Conservation (phyloP, 2,113 vertebrate species). For the Mystacornis crossleyi region DNA sequence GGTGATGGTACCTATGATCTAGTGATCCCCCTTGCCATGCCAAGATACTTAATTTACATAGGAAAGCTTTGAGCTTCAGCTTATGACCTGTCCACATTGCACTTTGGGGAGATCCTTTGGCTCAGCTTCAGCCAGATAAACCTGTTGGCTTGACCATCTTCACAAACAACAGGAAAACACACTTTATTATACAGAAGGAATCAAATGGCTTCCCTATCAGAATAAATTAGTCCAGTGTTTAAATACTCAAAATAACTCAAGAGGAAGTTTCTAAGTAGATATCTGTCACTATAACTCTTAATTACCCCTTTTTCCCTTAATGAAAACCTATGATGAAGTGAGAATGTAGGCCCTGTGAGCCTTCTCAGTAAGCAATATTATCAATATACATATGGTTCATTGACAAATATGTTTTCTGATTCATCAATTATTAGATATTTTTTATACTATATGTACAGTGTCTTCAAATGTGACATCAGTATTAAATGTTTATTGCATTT, state of each 20-base stretch:
- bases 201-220: background rate
- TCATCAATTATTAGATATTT: background rate
- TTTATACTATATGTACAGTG: background rate
- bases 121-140: background rate
- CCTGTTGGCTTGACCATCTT: background rate
- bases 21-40: background rate
- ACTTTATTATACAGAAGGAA: background rate
- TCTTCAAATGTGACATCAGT: background rate
- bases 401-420: background rate
- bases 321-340: background rate
- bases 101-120: background rate
- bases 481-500: background rate
- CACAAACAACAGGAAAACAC: background rate
- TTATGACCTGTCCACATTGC: background rate
- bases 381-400: background rate
- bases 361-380: background rate
- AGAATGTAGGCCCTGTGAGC: background rate
- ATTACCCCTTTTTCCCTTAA: background rate
- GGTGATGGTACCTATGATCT: background rate
- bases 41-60: background rate
- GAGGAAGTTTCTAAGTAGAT: background rate
- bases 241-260: background rate
- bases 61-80: background rate
- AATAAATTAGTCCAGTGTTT: background rate
- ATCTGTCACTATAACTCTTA: background rate